A percentile compares a stretch with the other conserved stretches of the same genome.
These are phyloP conservation scores for Platyura marginata DNA, from an alignment of 1,140 invertebrate genomes.

Conservation along the genomic window DNA sequence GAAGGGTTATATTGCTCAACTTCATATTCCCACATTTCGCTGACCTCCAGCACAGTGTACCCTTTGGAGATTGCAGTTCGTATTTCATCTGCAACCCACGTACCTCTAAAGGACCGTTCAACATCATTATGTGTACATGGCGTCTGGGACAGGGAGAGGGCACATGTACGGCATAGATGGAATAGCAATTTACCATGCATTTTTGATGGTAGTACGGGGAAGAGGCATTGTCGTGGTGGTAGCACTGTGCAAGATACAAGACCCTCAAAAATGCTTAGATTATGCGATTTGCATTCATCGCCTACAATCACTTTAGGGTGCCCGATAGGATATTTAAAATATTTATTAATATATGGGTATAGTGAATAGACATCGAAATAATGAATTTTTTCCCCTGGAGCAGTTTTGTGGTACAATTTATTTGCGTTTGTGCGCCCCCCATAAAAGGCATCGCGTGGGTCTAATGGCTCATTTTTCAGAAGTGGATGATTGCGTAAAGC, in stretches of 20 bases:
- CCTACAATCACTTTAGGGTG: slow-evolving; percentile 3
- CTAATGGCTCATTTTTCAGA: background rate
- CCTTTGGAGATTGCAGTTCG: slow-evolving; percentile 15
- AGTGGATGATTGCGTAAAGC: too few relatives aligned
- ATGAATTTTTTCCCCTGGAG: background rate
- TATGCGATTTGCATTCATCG: slow-evolving; percentile 1
- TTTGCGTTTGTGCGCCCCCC: slow-evolving; percentile 3
- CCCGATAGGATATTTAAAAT: background rate
- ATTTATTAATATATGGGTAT: background rate
- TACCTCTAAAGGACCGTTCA: slow-evolving; percentile 17
- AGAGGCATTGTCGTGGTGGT: background rate
- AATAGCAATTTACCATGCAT: background rate
- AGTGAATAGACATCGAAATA: background rate
- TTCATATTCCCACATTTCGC: background rate
- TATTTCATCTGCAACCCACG: slow-evolving; percentile 22
- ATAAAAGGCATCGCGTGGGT: slow-evolving; percentile 1
- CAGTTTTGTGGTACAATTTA: background rate
- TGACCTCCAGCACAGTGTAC: slow-evolving; percentile 8
- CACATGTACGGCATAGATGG: background rate
- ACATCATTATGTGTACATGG: slow-evolving; percentile 12
- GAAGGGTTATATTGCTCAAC: slow-evolving; percentile 4
- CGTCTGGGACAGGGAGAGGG: background rate
- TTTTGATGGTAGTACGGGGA: background rate
- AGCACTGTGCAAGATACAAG: background rate
- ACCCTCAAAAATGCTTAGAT: background rate